phyloP scores from a whole-genome alignment of 2,797 vertebrate genomes.

The Pangasius sanitwongsei region DNA sequence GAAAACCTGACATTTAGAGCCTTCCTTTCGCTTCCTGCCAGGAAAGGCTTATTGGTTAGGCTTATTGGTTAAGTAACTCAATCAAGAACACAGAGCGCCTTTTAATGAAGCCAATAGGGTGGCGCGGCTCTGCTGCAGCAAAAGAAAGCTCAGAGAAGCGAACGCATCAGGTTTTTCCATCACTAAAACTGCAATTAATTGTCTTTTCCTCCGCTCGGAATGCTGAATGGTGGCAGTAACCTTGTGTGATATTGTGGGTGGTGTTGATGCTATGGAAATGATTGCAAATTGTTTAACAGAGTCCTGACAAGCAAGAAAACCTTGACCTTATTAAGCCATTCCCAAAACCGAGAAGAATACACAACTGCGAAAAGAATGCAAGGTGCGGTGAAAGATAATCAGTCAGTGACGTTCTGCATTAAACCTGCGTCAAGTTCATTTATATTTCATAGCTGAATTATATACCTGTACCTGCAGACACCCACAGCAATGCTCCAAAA shows the following conservation, averaged over 20 bases:
- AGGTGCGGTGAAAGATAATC: constrained; percentile 66
- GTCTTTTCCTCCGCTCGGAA: constrained; percentile 54
- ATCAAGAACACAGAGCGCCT: constrained; percentile 47
- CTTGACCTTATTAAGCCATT: constrained; percentile 71
- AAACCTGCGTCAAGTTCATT: neutral
- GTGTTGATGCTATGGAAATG: constrained; percentile 80
- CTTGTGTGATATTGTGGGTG: constrained; percentile 80
- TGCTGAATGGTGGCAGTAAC: constrained; percentile 65
- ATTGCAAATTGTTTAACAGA: constrained; percentile 82
- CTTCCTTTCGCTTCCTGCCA: constrained; percentile 50
- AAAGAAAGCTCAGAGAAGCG: constrained; percentile 27
- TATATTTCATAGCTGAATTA: constrained; percentile 13
- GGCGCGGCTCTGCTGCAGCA: constrained; percentile 17
- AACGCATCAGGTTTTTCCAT: constrained; percentile 30
- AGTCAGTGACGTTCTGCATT: neutral
- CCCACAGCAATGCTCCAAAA: neutral
- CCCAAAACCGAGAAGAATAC: constrained; percentile 68
- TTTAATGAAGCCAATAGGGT: constrained; percentile 48
- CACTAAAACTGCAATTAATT: constrained; percentile 44
- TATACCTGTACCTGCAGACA: neutral
- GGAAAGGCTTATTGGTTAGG: constrained; percentile 45
- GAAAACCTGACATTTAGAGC: constrained; percentile 57
- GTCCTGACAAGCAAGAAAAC: constrained; percentile 73
- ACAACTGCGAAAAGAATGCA: constrained; percentile 66
- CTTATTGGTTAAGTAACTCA: constrained; percentile 57